Percentiles rank a stretch among this genome's conserved stretches.
phyloP scores from a whole-genome alignment of 2,797 vertebrate species.

The Arctocebus calabarensis region DNA sequence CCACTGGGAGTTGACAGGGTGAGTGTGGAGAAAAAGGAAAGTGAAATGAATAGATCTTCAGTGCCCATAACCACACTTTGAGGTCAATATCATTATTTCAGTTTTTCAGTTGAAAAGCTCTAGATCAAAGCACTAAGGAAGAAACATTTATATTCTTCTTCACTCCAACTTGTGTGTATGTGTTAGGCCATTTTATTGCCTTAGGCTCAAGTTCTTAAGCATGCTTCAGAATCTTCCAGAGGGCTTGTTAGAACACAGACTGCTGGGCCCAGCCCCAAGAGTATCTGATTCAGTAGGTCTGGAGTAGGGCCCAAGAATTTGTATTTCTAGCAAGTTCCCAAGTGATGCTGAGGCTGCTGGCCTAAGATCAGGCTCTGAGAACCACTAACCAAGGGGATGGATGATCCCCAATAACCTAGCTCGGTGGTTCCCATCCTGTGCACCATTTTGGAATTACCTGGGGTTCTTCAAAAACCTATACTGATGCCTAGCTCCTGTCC shows the following conservation, averaged over 20 bases:
- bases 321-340: slow-evolving; percentile 53
- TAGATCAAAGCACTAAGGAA: slow-evolving; percentile 63
- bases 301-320: slow-evolving; percentile 5
- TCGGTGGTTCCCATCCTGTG: neutral
- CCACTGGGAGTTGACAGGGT: neutral
- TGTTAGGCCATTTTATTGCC: slow-evolving; percentile 37
- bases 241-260: slow-evolving; percentile 66
- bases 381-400: neutral
- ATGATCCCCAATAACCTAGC: neutral
- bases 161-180: neutral
- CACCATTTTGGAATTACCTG: neutral
- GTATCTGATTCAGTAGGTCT: slow-evolving; percentile 44
- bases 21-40: slow-evolving; percentile 22
- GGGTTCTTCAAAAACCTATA: slow-evolving; percentile 27
- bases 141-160: slow-evolving; percentile 16
- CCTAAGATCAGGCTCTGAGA: neutral
- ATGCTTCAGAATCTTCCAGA: slow-evolving; percentile 53
- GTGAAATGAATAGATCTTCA: neutral
- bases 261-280: neutral
- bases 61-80: neutral
- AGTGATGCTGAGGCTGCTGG: neutral
- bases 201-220: slow-evolving; percentile 50
- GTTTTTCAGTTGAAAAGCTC: slow-evolving; percentile 55
- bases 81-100: slow-evolving; percentile 24
- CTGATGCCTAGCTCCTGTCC: neutral